Evolutionary conservation across 2,888 invertebrate species (phyloP), one percentile per base, ranked within the genome.

Genomic region (Agonopterix heracliana): DNA sequence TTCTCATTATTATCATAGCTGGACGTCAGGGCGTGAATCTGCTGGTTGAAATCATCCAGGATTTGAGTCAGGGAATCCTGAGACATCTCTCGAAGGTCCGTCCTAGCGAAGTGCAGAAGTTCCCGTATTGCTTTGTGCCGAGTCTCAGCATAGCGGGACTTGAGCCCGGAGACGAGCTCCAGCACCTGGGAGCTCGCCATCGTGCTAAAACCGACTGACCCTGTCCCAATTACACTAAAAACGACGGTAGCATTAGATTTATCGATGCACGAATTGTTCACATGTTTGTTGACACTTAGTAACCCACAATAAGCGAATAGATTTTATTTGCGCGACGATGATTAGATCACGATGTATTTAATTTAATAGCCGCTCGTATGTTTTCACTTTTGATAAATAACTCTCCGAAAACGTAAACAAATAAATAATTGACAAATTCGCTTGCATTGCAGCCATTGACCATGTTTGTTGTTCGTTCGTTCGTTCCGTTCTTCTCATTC

Each of bases 1-100:
- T 96, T 96, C 72, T 98, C 98, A 79, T 95, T 95, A 41, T 94
- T 93, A 75, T 98, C 98, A 36, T 94, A 92, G 62, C 96, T 96
- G 13, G 96, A 95, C 3, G 98, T 96, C 94, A 98, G 94, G 69
- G 96, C 94, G 74, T 96, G 96, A 57, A 98, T 98, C 68, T 97
- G 95, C 74, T 96, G 96, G 76, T 98, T 97, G 68, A 98, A 96
- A 56, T 97, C 96, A 72, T 98, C 98, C 74, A 98, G 93, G 66
- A 98, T 96, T 49, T 92, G 90, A 35, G 93, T 92, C 54, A 96
- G 90, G 63, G 95, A 94, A 68, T 98, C 98, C 47, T 93, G 93
- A 0, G 96, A 93, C 79, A 96, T 94, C 83, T 97, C 97, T 2
- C 96, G 91, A 50, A 97, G 78, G 66, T 97, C 97, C 9, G 95